A percentile compares a stretch with the other conserved stretches of the same genome.
Conservation (phyloP, 1,140 invertebrate genomes). For the Drosophila rhopaloa region DNA sequence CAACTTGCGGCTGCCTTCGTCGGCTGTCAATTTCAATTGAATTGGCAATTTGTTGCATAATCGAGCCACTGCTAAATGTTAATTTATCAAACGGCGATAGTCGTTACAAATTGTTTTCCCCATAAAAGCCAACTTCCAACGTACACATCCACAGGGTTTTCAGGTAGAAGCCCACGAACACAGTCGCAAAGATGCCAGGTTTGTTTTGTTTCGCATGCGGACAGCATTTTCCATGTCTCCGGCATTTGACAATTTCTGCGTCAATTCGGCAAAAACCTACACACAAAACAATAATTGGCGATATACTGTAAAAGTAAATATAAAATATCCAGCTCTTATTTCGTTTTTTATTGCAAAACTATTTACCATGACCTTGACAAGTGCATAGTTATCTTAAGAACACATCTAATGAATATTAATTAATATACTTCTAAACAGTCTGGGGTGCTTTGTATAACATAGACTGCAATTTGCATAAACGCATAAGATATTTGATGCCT, state of each 20-base stretch:
- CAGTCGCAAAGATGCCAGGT: conserved; percentile 15
- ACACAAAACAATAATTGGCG: background rate
- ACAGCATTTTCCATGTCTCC: conserved; percentile 25
- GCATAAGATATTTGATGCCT: too few relatives aligned
- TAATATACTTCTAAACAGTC: too few relatives aligned
- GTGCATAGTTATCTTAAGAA: too few relatives aligned
- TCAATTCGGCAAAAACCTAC: conserved; percentile 11
- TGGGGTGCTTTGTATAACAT: too few relatives aligned
- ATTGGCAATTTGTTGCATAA: conserved; percentile 82
- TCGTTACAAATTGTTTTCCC: conserved; percentile 79
- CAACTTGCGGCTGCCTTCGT: conserved; percentile 36
- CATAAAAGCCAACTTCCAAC: conserved; percentile 47
- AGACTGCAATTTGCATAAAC: too few relatives aligned
- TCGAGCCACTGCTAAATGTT: conserved; percentile 76
- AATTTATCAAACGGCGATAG: conserved; percentile 79
- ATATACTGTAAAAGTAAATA: too few relatives aligned
- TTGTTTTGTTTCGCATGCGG: conserved; percentile 29
- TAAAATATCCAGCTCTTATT: too few relatives aligned
- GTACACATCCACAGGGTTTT: conserved; percentile 8
- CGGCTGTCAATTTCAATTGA: conserved; percentile 77
- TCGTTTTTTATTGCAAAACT: too few relatives aligned
- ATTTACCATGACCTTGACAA: too few relatives aligned
- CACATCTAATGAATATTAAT: too few relatives aligned
- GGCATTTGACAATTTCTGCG: conserved; percentile 38
- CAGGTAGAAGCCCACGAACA: conserved; percentile 18